These are phyloP conservation scores for Henricia sp. DNA, from an alignment of 53 echinoderm and acorn worm genomes.

Conservation along the genomic window DNA sequence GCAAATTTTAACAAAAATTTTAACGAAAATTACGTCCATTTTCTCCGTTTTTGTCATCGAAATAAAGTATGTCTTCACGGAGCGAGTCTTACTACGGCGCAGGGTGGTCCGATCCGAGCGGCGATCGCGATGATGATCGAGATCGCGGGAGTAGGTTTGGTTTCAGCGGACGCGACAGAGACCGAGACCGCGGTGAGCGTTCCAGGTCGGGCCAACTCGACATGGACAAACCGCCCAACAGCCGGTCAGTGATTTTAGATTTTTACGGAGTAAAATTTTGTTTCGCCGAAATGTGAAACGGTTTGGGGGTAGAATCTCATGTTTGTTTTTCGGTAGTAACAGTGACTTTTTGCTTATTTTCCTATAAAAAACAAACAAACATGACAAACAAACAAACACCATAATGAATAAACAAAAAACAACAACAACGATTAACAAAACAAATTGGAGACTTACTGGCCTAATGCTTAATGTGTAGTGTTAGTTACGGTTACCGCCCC, in stretches of 20 bases:
- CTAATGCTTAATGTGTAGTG: too few relatives aligned
- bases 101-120: constrained; percentile 38
- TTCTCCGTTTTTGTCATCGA: not conserved
- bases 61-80: constrained; percentile 37
- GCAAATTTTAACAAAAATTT: not conserved
- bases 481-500: too few relatives aligned
- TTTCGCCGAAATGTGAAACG: too few relatives aligned
- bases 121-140: constrained; percentile 52
- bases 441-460: too few relatives aligned
- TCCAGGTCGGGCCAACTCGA: constrained; percentile 41
- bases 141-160: constrained; percentile 42
- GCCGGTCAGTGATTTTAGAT: constrained; percentile 15
- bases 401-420: too few relatives aligned
- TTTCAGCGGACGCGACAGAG: constrained; percentile 57
- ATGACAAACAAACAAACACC: too few relatives aligned
- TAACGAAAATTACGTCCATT: not conserved
- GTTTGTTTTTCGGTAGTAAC: not conserved
- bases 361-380: too few relatives aligned
- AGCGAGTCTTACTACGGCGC: constrained; percentile 56
- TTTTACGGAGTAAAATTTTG: too few relatives aligned
- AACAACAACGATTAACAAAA: too few relatives aligned
- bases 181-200: constrained; percentile 66
- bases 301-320: not conserved
- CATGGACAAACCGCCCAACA: constrained; percentile 63
- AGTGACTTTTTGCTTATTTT: too few relatives aligned